Base-by-base conservation (phyloP, 2,888 invertebrate genomes). In the Aquatica leii region DNA sequence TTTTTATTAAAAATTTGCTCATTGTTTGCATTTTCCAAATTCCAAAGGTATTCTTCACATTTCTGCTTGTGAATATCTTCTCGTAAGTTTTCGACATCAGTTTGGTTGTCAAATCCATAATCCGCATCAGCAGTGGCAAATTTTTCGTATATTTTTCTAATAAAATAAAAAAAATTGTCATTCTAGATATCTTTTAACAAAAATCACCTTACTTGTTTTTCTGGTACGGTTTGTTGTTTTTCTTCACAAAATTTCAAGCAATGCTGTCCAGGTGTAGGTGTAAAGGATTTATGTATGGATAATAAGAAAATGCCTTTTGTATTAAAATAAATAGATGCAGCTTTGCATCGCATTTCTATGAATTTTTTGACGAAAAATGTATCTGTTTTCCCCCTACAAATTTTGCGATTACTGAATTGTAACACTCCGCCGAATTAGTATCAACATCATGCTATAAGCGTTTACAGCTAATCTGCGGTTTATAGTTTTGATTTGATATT, bases 161-260 rank as follows among this genome's bases (percentile, higher is more conserved):
- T 40, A 40, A 40, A 40, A 40, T n/a, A n/a, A 4, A 40, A 4
- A 40, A 40, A 40, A 40, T 40, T 4, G 40, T 40, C n/a, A 31
- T 31, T 31, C 34, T 31, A 31, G 6, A 5, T 31, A 31, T 9
- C 34, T 9, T 31, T 31, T 31, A 31, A 31, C 40, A 40, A 6
- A 40, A 40, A 40, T 40, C 40, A 40, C 40, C 14, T 40, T 40
- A 40, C 40, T 40, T 40, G 6, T 40, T n/a, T 40, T 40, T 40
- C 34, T 31, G 34, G 34, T 31, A 31, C 34, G 9, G 34, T 31
- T 31, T 31, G 34, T 31, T 31, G 34, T 31, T 31, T 31, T 31
- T 31, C 9, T 31, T 31, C 34, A 31, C 34, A 31, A 31, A 31
- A 31, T 12, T n/a, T 40, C n/a, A 2, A 40, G 3, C 2, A 2